Base-by-base conservation (phyloP, 2,888 invertebrate genomes). In the Callinectes sapidus region DNA sequence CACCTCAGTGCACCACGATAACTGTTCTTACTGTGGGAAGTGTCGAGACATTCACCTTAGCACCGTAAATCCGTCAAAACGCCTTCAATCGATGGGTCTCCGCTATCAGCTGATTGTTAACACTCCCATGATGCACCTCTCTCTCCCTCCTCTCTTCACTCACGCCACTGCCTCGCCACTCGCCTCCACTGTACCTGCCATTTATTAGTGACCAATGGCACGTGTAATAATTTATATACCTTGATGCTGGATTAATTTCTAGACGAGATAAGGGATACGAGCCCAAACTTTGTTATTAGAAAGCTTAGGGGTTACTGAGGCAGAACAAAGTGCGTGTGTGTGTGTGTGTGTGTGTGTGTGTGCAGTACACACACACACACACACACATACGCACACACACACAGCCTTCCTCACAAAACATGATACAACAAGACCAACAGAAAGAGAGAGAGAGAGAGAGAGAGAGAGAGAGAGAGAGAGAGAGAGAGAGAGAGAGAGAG, bases 21-120 rank as follows among this genome's bases (percentile, higher is more conserved):
- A n/a, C 71, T 48, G 28, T 14, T 28, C n/a, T 23, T n/a, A 48
- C n/a, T 14, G 23, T 14, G 14, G n/a, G 14, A 54, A 87, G 14
- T 28, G 28, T 48, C 5, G 13, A 23, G 23, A 48, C 14, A 28
- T 87, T 48, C 87, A 42, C 87, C 87, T 48, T 23, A 28, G 61
- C 55, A 32, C 32, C 16, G 61, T 28, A 35, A 61, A 61, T 55
- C 28, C 32, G 32, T 66, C 42, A 48, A 42, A 35, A 28, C 42
- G 81, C 48, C 35, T 16, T 18, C 66, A 61, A 91, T 91, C 91
- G 91, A 91, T 91, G 90, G 42, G 87, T 10, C 23, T 14, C 14
- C 14, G 55, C 35, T 55, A 87, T 91, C 91, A 91, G 91, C 91
- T 91, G 91, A 91, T 91, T 91, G 91, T 91, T 91, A 87, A 91